Evolutionary conservation across 2,113 vertebrate species (phyloP), one percentile per base, ranked within the genome.

Genomic region (Tylochromis polylepis): DNA sequence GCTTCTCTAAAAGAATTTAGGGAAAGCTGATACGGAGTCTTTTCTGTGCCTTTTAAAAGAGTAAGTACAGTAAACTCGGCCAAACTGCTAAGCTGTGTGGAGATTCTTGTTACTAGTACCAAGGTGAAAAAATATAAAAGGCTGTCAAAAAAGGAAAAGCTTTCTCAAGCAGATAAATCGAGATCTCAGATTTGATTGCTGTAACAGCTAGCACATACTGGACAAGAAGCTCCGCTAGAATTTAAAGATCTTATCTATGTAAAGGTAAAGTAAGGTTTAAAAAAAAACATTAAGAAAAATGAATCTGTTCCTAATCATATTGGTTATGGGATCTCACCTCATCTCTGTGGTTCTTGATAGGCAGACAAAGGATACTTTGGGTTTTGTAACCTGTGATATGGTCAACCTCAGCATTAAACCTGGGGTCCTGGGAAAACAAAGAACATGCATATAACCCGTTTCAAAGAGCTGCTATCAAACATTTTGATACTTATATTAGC

Each of bases 331-430:
- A 5, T 22, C 87, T 87, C 94, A 99, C 99, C 97, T 99, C 98
- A 20, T 98, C 97, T 91, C 96, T 96, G 53, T 99, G 98, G 92
- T 99, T 99, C 96, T 99, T 99, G 95, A 99, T 99, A 41, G 99
- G 99, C 97, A 99, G 97, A 92, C 98, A 99, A 62, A 99, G 97
- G 90, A 99, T 99, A 83, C 98, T 99, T 83, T 99, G 98, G 27
- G 99, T 99, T 96, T 96, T 98, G 95, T 99, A 99, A 2, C 98
- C 99, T 38, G 99, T 99, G 95, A 99, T 98, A 94, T 97, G 97
- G 95, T 99, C 99, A 6, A 99, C 98, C 94, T 99, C 99, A 29
- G 98, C 98, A 80, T 99, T 99, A 94, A 99, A 99, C 90, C 98
- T 96, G 81, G 98, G 96, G 93, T 99, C 99, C 98, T 99, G 84